These are phyloP conservation scores for Acrocyrtus sp. DNA, from an alignment of 2,888 invertebrate species.

Conservation along the genomic window DNA sequence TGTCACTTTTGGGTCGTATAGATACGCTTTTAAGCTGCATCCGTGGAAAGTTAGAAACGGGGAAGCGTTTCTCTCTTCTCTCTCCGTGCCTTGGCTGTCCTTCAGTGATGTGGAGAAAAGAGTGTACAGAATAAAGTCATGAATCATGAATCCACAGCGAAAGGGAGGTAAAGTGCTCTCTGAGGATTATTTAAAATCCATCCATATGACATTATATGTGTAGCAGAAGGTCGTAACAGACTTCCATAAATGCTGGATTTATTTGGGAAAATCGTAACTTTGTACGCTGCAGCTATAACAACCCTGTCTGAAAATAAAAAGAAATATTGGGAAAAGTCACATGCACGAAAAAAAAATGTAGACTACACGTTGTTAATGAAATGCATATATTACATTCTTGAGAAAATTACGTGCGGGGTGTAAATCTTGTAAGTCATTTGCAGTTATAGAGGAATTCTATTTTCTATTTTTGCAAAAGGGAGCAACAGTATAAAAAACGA, in stretches of 20 bases:
- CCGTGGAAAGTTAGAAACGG: no score
- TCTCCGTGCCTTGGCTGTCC: neutral
- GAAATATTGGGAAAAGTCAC: neutral
- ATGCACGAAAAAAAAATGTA: no score
- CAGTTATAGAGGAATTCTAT: neutral
- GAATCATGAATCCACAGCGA: conserved; percentile 27
- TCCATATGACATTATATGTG: conserved; percentile 35
- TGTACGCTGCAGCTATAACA: neutral
- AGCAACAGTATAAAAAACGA: no score
- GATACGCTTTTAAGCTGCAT: no score
- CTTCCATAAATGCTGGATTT: neutral
- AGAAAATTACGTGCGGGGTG: neutral
- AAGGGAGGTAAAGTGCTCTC: conserved; percentile 42
- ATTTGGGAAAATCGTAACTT: neutral
- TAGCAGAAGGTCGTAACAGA: neutral
- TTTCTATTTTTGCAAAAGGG: conserved; percentile 2
- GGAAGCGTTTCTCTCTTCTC: no score
- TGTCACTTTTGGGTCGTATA: no score
- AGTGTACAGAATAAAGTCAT: conserved; percentile 11
- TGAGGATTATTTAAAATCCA: conserved; percentile 51
- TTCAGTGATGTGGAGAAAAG: conserved; percentile 3
- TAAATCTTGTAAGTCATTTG: neutral
- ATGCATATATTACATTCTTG: neutral
- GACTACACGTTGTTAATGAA: no score
- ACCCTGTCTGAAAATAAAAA: neutral